Evolutionary conservation across 2,888 invertebrate species (phyloP), one percentile per base, ranked within the genome.

Genomic region (Diplolepis rosae): DNA sequence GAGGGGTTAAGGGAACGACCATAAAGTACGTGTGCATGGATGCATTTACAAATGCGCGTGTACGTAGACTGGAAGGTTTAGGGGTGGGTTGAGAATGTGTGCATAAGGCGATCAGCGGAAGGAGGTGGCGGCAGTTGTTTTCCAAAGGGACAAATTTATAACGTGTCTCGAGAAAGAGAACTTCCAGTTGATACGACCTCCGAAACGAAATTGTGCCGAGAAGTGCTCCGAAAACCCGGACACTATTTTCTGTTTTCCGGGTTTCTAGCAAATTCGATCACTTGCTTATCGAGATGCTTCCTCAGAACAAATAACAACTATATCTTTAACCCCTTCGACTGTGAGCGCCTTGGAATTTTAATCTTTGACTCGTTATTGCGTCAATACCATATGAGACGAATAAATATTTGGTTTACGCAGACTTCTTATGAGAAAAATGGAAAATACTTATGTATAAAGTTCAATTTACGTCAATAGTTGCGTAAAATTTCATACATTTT

Each of bases 11-110:
- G 74, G 72, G 72, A 74, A 73, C 74, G 71, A 80, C 77, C 79
- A 83, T 87, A 87, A 87, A 87, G 82, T 82, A 86, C 78, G 79
- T 48, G 83, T 83, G 84, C 85, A 82, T 83, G 80, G 82, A 80
- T 84, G 85, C 85, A 82, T 83, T 82, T 84, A 80, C 79, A 70
- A 78, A 80, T 65, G 15, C 69, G 18, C 22, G 48, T 28, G 68
- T 50, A 48, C 66, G 51, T 27, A 51, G 27, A 51, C n/a, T 28
- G 1, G 2, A 27, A 51, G 51, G 27, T 51, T 27, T 27, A n/a
- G n/a, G 51, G 27, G 27, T n/a, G 67, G 67, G 50, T 71, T 66
- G 51, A 68, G 66, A 70, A 69, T 56, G 66, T 69, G 35, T 69
- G 39, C 30, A 50, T 45, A 66, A 54, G 70, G 54, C 66, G 24